These are phyloP conservation scores for Lithosia quadra DNA, from an alignment of 2,888 invertebrate species.

Conservation along the genomic window DNA sequence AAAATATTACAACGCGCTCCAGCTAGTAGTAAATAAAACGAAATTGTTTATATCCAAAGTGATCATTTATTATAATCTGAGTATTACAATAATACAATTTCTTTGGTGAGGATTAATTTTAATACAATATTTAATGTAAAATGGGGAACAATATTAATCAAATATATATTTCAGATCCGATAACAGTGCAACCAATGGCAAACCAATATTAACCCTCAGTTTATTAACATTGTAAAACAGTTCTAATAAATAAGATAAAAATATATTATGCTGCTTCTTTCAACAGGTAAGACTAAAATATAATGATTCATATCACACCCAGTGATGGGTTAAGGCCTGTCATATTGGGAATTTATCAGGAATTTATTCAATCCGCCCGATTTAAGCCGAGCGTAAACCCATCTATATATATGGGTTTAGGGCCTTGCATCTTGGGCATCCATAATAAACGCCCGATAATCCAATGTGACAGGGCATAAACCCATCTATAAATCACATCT, in stretches of 20 bases:
- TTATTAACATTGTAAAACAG: slow-evolving; percentile 7
- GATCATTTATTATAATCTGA: slow-evolving; percentile 78
- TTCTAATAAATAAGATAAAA: neutral
- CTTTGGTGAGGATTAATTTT: slow-evolving; percentile 81
- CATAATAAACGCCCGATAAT: no score
- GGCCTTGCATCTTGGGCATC: no score
- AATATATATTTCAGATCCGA: slow-evolving; percentile 62
- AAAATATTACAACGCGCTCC: neutral
- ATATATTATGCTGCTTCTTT: neutral
- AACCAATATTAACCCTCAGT: slow-evolving; percentile 24
- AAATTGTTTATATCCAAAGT: slow-evolving; percentile 67
- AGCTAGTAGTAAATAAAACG: slow-evolving; percentile 51
- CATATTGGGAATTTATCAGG: no score
- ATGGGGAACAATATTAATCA: slow-evolving; percentile 40
- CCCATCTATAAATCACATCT: no score
- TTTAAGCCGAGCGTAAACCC: no score
- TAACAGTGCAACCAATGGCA: slow-evolving; percentile 42
- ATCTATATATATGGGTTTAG: no score
- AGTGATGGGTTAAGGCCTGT: no score
- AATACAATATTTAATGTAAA: slow-evolving; percentile 60
- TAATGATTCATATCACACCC: neutral
- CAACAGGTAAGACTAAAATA: neutral
- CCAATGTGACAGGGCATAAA: no score
- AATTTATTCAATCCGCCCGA: no score
- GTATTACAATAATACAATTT: slow-evolving; percentile 82